phyloP scores from a whole-genome alignment of 2,888 invertebrate genomes.

The Patella depressa region DNA sequence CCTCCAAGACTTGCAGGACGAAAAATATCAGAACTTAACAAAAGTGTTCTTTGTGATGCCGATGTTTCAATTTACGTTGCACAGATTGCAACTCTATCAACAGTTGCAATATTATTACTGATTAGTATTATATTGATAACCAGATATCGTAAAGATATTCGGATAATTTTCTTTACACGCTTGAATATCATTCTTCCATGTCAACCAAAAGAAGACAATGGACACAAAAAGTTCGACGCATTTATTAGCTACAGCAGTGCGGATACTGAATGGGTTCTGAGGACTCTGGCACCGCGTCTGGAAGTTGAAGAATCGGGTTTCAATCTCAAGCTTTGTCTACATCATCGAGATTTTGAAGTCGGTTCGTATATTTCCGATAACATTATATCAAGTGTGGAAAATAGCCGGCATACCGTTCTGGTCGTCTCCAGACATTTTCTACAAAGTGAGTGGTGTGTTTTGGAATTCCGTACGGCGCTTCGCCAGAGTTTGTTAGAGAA shows the following conservation, averaged over 20 bases:
- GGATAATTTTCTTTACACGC: slow-evolving; percentile 46
- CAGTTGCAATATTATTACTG: slow-evolving; percentile 32
- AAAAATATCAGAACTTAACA: slow-evolving; percentile 27
- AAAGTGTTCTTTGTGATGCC: slow-evolving; percentile 36
- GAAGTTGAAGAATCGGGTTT: slow-evolving; percentile 82
- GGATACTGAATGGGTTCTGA: slow-evolving; percentile 88
- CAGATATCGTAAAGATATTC: slow-evolving; percentile 47
- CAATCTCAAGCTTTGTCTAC: slow-evolving; percentile 41
- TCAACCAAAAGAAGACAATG: slow-evolving; percentile 28
- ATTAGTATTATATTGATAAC: slow-evolving; percentile 35
- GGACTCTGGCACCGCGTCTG: slow-evolving; percentile 84
- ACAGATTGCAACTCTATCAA: slow-evolving; percentile 37
- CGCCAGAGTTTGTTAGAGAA: slow-evolving; percentile 83
- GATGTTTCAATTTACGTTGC: slow-evolving; percentile 28
- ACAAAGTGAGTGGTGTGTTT: slow-evolving; percentile 91
- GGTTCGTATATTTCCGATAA: slow-evolving; percentile 81
- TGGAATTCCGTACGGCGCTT: slow-evolving; percentile 90
- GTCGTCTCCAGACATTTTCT: slow-evolving; percentile 90
- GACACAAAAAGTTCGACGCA: slow-evolving; percentile 79
- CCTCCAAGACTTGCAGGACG: slow-evolving; percentile 37
- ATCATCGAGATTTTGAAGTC: slow-evolving; percentile 55
- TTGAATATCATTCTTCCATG: slow-evolving; percentile 42
- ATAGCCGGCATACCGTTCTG: slow-evolving; percentile 87
- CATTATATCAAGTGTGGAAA: slow-evolving; percentile 88
- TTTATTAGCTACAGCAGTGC: slow-evolving; percentile 86